Evolutionary conservation across 2,888 invertebrate genomes (phyloP), one percentile per base, ranked within the genome.

Genomic region (Ferdinandea cuprea): DNA sequence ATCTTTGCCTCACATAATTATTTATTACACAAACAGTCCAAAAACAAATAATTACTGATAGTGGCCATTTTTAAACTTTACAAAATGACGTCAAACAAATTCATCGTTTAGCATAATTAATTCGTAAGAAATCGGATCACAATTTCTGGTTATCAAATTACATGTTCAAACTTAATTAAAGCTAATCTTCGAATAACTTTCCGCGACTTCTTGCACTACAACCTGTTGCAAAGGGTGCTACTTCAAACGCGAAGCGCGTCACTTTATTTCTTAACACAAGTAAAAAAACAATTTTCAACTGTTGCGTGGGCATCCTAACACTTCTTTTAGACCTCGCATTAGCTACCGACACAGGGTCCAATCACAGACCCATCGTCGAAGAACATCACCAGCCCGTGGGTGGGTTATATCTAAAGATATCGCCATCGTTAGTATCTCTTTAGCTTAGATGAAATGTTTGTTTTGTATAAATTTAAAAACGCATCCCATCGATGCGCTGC

Each of bases 321-420:
- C 46, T 42, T 32, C 40, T 56, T 56, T 68, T 68, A 48, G n/a
- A 19, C 52, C 56, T 13, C 56, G 42, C 56, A 69, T 69, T 52
- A 48, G 80, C 74, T 80, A 74, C 80, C 63, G 74, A 63, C 69
- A 63, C 46, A 32, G 56, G 11, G 28, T 32, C 69, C 15, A 30
- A 54, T 28, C 46, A 77, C 28, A 35, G 21, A 8, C 35, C 58
- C n/a, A 35, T 19, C 28, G 6, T 37, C 13, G 25, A 25, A 32
- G 28, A 35, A 11, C 0, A 46, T 11, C 37, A 59, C n/a, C 48
- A 37, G 8, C 3, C 8, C 44, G 72, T 72, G 44, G 72, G 72
- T 35, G 72, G 52, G 32, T 32, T 44, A 54, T 37, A 35, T 52
- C 17, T 6, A 8, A 25, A 72, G 54, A 32, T 69, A 63, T 68